Evolutionary conservation across 2,888 invertebrate genomes (phyloP).

Genomic region (Tetanocera ferruginea): DNA sequence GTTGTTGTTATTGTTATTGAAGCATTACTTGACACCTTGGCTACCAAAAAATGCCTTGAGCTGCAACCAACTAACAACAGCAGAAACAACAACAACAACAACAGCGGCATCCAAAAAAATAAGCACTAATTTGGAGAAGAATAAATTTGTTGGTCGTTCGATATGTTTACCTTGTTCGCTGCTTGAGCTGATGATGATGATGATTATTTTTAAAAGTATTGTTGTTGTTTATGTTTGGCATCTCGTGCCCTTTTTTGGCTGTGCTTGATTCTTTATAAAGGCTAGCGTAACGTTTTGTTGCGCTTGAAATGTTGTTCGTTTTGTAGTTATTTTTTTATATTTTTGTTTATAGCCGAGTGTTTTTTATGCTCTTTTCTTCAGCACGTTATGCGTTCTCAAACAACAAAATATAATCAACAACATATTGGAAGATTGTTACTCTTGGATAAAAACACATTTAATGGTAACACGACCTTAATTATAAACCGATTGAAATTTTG

Average conservation of each 20-base stretch:
- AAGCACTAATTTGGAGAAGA: conserved; percentile 6
- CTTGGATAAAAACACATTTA: conserved; percentile 4
- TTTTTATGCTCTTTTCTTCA: background rate
- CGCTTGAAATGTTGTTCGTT: background rate
- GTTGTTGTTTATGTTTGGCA: background rate
- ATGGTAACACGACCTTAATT: background rate
- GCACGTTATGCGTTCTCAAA: background rate
- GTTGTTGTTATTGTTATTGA: background rate
- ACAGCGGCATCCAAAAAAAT: background rate
- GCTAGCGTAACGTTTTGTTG: background rate
- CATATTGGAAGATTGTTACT: background rate
- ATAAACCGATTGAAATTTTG: background rate
- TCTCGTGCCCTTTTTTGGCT: conserved; percentile 15
- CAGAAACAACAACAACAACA: background rate
- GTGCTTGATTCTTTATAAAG: background rate
- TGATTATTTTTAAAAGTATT: background rate
- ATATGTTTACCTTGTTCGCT: conserved; percentile 9
- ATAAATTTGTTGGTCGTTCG: background rate
- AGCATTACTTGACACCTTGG: conserved; percentile 17
- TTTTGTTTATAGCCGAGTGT: background rate
- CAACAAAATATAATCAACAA: background rate
- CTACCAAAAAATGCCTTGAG: conserved; percentile 17
- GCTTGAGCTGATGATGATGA: conserved; percentile 1
- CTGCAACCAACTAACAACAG: background rate
- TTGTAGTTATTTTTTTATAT: background rate